phyloP scores from a whole-genome alignment of 2,888 invertebrate genomes.

The Polylopha cassiicola region DNA sequence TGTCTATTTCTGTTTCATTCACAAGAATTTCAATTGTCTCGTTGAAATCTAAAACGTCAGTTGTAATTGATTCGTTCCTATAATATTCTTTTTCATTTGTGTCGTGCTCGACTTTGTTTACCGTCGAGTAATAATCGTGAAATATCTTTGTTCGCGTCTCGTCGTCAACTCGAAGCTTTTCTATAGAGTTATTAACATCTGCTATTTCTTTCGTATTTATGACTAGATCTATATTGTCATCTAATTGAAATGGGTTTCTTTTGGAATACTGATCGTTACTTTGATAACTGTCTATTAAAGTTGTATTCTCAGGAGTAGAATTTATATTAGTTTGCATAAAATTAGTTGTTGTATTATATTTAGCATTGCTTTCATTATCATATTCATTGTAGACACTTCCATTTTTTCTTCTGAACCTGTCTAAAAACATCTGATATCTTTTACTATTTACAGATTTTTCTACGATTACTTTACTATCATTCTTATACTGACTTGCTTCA shows the following conservation, averaged over 20 bases:
- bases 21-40: constrained; percentile 20
- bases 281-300: constrained; percentile 2
- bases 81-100: constrained; percentile 21
- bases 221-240: constrained; percentile 21
- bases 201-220: constrained; percentile 23
- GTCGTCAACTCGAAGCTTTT: constrained; percentile 58
- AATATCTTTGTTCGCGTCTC: constrained; percentile 56
- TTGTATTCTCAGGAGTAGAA: constrained; percentile 20
- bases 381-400: constrained; percentile 18
- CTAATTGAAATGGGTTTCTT: constrained; percentile 8
- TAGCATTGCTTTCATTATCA: constrained; percentile 25
- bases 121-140: constrained; percentile 61
- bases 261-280: constrained; percentile 19
- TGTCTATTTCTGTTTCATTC: constrained; percentile 23
- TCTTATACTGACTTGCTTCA: constrained; percentile 18
- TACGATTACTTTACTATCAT: constrained; percentile 17
- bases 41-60: constrained; percentile 23
- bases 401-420: constrained; percentile 58
- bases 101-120: constrained; percentile 42
- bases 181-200: constrained; percentile 47
- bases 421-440: constrained; percentile 48
- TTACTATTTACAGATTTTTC: constrained; percentile 32
- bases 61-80: constrained; percentile 18
- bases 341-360: constrained; percentile 24
- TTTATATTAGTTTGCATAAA: too few species aligned